Conservation (phyloP, 1,140 invertebrate genomes). For the Cherax destructor region DNA sequence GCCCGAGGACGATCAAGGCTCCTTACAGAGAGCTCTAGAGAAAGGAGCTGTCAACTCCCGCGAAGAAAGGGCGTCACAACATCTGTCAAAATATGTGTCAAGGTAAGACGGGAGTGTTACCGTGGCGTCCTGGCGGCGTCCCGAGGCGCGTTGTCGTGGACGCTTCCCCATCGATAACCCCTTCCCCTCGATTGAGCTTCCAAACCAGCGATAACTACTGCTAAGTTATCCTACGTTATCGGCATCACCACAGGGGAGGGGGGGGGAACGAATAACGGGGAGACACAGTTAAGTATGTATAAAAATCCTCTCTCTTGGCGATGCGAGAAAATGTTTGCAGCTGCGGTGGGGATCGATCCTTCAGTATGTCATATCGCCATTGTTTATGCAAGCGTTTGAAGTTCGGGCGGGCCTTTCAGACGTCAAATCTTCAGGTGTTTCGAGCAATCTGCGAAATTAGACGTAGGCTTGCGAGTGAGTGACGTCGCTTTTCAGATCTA, state of each 20-base stretch:
- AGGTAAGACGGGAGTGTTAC: too few relatives aligned
- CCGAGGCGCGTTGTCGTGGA: too few relatives aligned
- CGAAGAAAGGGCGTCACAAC: conserved; percentile 8
- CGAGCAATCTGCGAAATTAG: conserved; percentile 64
- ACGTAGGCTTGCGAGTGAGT: conserved; percentile 60
- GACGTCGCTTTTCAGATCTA: conserved; percentile 47
- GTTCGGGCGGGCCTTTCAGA: conserved; percentile 51
- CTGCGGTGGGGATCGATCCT: conserved; percentile 49
- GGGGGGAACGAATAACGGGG: too few relatives aligned
- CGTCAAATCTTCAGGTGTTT: conserved; percentile 66
- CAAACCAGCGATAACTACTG: too few relatives aligned
- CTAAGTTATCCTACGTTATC: too few relatives aligned
- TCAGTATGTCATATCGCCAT: conserved; percentile 51
- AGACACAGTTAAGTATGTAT: too few relatives aligned
- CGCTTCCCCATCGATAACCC: too few relatives aligned
- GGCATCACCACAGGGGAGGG: too few relatives aligned
- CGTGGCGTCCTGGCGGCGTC: too few relatives aligned
- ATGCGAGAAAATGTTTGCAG: neutral
- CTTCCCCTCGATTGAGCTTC: too few relatives aligned
- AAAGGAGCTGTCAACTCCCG: conserved; percentile 21
- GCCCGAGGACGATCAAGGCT: neutral
- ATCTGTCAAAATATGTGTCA: conserved; percentile 11
- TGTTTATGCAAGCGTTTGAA: conserved; percentile 58
- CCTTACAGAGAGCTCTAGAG: conserved; percentile 6
- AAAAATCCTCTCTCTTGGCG: too few relatives aligned